Percentiles rank a stretch among this genome's conserved stretches.
phyloP scores from a whole-genome alignment of 1,140 invertebrate genomes.

The Drosophila athabasca region DNA sequence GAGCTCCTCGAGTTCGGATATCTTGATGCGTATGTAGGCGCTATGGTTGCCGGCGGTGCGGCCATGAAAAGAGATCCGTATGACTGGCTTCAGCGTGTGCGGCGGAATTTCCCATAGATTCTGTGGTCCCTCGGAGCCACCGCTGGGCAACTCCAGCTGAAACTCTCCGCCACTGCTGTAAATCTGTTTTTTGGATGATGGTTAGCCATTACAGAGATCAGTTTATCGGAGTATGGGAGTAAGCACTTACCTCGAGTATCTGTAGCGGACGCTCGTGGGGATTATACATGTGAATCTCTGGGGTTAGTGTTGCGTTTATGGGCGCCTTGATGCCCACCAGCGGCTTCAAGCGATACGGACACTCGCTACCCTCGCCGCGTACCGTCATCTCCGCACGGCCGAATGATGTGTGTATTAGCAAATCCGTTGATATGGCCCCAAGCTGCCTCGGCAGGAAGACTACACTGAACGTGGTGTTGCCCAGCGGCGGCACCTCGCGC shows the following conservation, averaged over 20 bases:
- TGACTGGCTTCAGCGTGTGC: slow-evolving; percentile 94
- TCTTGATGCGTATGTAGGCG: slow-evolving; percentile 83
- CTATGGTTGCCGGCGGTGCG: slow-evolving; percentile 84
- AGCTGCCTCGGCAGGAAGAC: slow-evolving; percentile 96
- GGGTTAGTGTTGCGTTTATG: slow-evolving; percentile 94
- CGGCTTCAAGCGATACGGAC: slow-evolving; percentile 94
- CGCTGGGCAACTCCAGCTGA: slow-evolving; percentile 94
- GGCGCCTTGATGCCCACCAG: slow-evolving; percentile 95
- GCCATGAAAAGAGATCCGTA: slow-evolving; percentile 92
- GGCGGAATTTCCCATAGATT: slow-evolving; percentile 95
- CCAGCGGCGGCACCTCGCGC: slow-evolving; percentile 94
- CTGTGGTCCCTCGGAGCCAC: slow-evolving; percentile 89
- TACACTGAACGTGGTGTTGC: slow-evolving; percentile 97
- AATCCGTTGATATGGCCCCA: slow-evolving; percentile 93
- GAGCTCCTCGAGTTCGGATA: slow-evolving; percentile 55
- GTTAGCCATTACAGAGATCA: not conserved
- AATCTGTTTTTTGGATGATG: slow-evolving; percentile 39
- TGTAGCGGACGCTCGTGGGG: slow-evolving; percentile 94
- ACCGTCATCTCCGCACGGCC: slow-evolving; percentile 92
- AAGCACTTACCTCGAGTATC: slow-evolving; percentile 85
- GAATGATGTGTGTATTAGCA: slow-evolving; percentile 96
- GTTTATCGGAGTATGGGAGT: fast-evolving
- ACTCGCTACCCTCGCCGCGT: slow-evolving; percentile 91
- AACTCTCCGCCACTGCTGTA: slow-evolving; percentile 96
- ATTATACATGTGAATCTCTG: slow-evolving; percentile 96